Base-by-base conservation (phyloP, 2,113 vertebrate genomes). In the Balaenoptera acutorostrata region DNA sequence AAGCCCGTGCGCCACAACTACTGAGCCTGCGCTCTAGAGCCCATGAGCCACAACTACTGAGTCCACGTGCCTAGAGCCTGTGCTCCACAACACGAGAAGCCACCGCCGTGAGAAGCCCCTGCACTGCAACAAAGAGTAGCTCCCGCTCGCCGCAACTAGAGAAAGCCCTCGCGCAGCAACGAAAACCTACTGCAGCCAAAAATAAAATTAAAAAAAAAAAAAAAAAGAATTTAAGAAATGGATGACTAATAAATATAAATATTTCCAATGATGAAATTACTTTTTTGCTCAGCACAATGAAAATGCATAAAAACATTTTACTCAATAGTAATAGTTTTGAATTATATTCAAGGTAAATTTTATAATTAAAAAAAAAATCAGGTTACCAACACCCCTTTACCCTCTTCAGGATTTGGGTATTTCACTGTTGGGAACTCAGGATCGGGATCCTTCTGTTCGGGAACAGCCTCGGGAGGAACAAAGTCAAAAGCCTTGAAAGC, bases 381-480 rank as follows among this genome's bases (percentile, higher is more conserved):
- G 55, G 97, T 98, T 99, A 99, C 99, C 99, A 99, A 98, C 88
- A 99, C 99, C 92, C 99, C 99, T 97, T 99, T 98, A 81, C 99
- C 99, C 98, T 99, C 99, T 98, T 99, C 99, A 3, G 99, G 99
- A 97, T 99, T 99, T 2, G 99, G 99, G 97, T 99, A 99, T 97
- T 99, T 99, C 92, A 99, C 99, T 0, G 99, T 99, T 39, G 99
- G 99, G 97, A 99, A 99, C 95, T 99, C 99, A 0, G 99, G 99
- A 93, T 99, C 99, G 0, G 99, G 99, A 71, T 99, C 99, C 97
- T 99, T 99, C 98, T 99, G 99, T 90, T 99, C 99, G 15, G 99
- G 98, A 12, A 99, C 99, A 1, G 99, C 99, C n/a, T 99, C 99
- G 0, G 99, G 99, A 85, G 99, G 99, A n/a, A 46, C 98, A n/a